Conservation (phyloP, 2,797 vertebrate genomes). For the Alcedo quadribrachys region DNA sequence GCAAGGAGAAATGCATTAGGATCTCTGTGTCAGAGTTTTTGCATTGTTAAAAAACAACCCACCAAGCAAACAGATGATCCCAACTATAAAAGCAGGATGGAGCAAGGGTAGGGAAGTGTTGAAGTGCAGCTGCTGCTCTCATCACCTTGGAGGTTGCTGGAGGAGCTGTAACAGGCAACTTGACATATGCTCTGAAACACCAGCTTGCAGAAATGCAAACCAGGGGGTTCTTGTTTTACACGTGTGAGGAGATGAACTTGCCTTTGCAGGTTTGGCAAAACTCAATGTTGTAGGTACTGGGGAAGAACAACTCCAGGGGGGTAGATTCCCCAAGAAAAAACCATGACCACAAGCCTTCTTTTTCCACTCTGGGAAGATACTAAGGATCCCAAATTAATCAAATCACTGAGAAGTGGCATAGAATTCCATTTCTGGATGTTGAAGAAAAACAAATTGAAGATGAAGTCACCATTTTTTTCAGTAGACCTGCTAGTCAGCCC, state of each 20-base stretch:
- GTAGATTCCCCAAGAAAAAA: neutral
- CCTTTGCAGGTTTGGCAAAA: neutral
- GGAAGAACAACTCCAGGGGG: neutral
- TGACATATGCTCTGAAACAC: neutral
- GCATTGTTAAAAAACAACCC: neutral
- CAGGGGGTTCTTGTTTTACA: neutral
- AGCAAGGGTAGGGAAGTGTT: neutral
- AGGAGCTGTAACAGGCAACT: neutral
- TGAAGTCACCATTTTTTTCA: neutral
- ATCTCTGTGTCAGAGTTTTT: neutral
- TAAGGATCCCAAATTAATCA: neutral
- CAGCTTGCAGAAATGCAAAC: neutral
- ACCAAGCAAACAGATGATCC: neutral
- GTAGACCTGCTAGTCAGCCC: neutral
- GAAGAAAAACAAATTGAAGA: neutral
- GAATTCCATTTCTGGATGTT: neutral
- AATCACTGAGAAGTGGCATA: neutral
- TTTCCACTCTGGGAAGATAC: neutral
- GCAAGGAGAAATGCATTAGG: neutral
- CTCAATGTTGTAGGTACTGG: neutral
- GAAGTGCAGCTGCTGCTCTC: neutral
- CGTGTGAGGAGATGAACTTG: neutral
- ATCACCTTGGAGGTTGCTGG: neutral
- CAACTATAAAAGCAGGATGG: neutral
- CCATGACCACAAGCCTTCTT: rapidly evolving